Evolutionary conservation across 2,888 invertebrate species (phyloP).

Genomic region (Escarpia spicata): DNA sequence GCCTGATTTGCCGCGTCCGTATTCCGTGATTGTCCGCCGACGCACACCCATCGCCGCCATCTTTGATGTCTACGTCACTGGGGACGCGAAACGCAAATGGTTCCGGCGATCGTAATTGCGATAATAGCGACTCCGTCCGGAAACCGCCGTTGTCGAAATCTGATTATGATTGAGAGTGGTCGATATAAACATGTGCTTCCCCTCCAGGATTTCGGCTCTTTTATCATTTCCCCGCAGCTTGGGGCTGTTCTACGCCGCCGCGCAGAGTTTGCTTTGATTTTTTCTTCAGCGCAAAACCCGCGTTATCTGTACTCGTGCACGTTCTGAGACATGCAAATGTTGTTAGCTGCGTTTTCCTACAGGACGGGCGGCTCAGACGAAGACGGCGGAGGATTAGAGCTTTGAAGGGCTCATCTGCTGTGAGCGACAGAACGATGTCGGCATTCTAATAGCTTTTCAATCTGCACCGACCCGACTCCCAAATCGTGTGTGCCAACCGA

Average conservation of each 20-base stretch:
- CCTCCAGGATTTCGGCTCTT: conserved; percentile 6
- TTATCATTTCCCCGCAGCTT: neutral
- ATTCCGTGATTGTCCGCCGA: conserved; percentile 12
- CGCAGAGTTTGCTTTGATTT: neutral
- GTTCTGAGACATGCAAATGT: conserved; percentile 3
- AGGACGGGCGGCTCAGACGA: neutral
- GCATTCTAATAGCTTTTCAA: neutral
- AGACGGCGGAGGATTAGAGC: neutral
- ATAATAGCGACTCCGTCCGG: conserved; percentile 1
- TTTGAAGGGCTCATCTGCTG: neutral
- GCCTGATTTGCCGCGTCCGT: conserved; percentile 11
- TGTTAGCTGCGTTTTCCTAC: neutral
- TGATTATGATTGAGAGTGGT: conserved; percentile 16
- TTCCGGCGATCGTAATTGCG: neutral
- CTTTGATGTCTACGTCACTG: conserved; percentile 16
- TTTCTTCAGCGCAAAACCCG: neutral
- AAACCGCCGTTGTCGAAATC: neutral
- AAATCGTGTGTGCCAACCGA: neutral
- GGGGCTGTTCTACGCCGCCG: neutral
- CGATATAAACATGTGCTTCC: neutral
- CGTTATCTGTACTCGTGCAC: neutral
- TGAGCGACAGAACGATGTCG: neutral
- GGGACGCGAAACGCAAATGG: conserved; percentile 16
- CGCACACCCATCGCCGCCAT: neutral
- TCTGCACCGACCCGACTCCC: neutral